Evolutionary conservation across 1,140 invertebrate genomes (phyloP).

Genomic region (Oedothorax gibbosus): DNA sequence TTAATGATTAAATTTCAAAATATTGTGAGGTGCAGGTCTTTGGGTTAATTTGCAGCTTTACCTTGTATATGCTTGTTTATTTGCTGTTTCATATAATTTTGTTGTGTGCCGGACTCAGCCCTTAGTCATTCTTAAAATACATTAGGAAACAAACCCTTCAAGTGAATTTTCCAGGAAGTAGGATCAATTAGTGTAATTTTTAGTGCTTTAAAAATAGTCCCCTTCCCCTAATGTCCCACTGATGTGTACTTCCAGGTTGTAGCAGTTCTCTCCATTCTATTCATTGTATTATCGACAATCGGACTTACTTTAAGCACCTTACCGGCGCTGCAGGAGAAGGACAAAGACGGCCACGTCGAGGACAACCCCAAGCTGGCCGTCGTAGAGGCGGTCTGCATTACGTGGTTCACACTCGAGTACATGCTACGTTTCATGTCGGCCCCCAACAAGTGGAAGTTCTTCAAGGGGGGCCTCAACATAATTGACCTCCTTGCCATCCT

Average conservation of each 20-base stretch:
- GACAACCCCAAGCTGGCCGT: slow-evolving; percentile 95
- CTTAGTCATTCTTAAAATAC: too few species aligned
- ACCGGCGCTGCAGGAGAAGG: slow-evolving; percentile 89
- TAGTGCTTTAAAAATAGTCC: slow-evolving; percentile 6
- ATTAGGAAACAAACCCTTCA: background rate
- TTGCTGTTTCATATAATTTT: too few species aligned
- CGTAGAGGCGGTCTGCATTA: slow-evolving; percentile 99
- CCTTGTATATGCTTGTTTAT: too few species aligned
- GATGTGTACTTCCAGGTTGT: slow-evolving; percentile 82
- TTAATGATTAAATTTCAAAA: too few species aligned
- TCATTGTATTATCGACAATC: slow-evolving; percentile 99
- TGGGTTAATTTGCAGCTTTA: too few species aligned
- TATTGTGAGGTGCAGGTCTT: too few species aligned
- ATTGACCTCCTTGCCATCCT: slow-evolving; percentile 99
- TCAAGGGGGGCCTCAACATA: slow-evolving; percentile 98
- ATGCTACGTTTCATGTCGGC: slow-evolving; percentile 97
- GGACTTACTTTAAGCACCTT: slow-evolving; percentile 98
- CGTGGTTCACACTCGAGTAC: slow-evolving; percentile 99
- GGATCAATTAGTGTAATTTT: too few species aligned
- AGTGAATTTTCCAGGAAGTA: background rate
- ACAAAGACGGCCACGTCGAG: slow-evolving; percentile 73
- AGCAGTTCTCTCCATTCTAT: slow-evolving; percentile 98
- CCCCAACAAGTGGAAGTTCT: slow-evolving; percentile 99
- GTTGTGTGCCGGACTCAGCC: too few species aligned
- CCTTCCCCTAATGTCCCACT: slow-evolving; percentile 13